Evolutionary conservation across 37 sponge, comb jelly and placozoan genomes (phyloP).

Genomic region (Chondrilla cf. caribensis): DNA sequence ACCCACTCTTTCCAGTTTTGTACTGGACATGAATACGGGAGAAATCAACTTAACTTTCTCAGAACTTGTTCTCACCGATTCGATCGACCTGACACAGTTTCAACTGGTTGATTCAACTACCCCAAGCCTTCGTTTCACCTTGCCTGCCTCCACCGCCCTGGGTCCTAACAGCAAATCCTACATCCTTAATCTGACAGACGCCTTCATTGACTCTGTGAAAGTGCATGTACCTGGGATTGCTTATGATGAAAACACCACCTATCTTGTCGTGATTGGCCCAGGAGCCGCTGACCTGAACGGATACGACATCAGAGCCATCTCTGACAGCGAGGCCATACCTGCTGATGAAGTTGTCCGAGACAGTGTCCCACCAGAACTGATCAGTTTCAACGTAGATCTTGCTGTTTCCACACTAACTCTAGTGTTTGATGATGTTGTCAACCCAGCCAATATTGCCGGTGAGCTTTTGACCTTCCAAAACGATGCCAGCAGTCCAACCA

Average conservation of each 20-base stretch:
- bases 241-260: slow-evolving; percentile 47
- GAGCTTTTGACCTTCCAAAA: slow-evolving; percentile 62
- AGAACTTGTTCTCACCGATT: slow-evolving; percentile 58
- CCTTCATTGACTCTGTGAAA: slow-evolving; percentile 56
- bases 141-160: not conserved
- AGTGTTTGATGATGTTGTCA: slow-evolving; percentile 73
- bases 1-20: slow-evolving; percentile 57
- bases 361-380: slow-evolving; percentile 59
- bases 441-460: slow-evolving; percentile 38
- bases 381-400: slow-evolving; percentile 71
- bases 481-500: slow-evolving; percentile 15
- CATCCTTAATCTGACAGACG: slow-evolving; percentile 26
- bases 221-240: slow-evolving; percentile 40
- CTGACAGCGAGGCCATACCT: slow-evolving; percentile 24
- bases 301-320: slow-evolving; percentile 40
- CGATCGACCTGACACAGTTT: slow-evolving; percentile 50
- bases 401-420: slow-evolving; percentile 50
- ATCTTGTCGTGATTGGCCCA: slow-evolving; percentile 33
- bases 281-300: slow-evolving; percentile 60
- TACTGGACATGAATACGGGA: slow-evolving; percentile 65
- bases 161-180: slow-evolving; percentile 33
- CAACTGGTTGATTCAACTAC: slow-evolving; percentile 56
- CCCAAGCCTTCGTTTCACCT: not conserved
- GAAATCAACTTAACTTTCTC: slow-evolving; percentile 58
- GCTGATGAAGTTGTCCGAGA: slow-evolving; percentile 51